phyloP scores from a whole-genome alignment of 2,888 invertebrate genomes.

The Cephus sareptanus region DNA sequence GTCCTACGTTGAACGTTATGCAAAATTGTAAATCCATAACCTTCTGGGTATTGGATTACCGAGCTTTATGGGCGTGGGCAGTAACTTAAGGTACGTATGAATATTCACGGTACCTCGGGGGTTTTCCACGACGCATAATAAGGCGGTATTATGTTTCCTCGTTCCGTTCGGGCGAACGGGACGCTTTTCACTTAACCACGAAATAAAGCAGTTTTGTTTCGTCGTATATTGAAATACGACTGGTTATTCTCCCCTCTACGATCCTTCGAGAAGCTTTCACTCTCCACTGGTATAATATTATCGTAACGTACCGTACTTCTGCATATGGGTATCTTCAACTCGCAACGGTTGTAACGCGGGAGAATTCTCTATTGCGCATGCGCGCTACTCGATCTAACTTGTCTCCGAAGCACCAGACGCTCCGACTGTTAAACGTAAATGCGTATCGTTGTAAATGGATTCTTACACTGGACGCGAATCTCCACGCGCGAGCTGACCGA shows the following conservation, averaged over 20 bases:
- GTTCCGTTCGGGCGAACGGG: not conserved
- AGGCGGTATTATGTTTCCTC: not conserved
- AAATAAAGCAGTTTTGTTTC: not conserved
- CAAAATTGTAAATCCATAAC: conserved; percentile 6
- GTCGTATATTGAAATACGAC: not conserved
- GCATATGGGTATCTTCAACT: not conserved
- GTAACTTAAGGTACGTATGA: conserved; percentile 11
- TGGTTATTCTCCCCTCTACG: not conserved
- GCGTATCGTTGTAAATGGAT: not conserved
- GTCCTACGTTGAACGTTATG: not conserved
- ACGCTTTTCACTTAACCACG: not conserved
- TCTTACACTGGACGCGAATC: conserved; percentile 62
- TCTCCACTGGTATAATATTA: not conserved
- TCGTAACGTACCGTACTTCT: not conserved
- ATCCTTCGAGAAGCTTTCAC: not conserved
- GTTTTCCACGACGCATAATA: not conserved
- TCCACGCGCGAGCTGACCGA: conserved; percentile 76
- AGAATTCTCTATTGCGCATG: not conserved
- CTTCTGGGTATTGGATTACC: conserved; percentile 3
- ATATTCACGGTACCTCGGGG: conserved; percentile 7
- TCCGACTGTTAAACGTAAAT: not conserved
- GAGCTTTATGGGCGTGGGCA: conserved; percentile 1
- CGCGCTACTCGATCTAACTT: not conserved
- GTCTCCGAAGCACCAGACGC: not conserved
- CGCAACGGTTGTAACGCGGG: not conserved